Percentiles rank a stretch among this genome's conserved stretches.
Evolutionary conservation across 2,113 vertebrate genomes (phyloP).

Genomic region (Rattus rattus): DNA sequence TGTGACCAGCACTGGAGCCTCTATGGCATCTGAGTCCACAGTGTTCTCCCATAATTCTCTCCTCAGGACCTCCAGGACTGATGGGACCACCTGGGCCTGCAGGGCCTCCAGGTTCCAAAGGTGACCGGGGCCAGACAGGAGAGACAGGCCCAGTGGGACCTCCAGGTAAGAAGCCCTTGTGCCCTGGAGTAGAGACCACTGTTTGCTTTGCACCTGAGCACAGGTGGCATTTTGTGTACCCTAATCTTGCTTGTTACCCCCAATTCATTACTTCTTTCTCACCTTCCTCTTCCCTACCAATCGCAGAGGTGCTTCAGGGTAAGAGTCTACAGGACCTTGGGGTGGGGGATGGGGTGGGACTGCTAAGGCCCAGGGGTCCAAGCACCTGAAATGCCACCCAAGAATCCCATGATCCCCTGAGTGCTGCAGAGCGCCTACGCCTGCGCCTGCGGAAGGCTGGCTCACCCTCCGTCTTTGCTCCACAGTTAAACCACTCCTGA

Average conservation of each 20-base stretch:
- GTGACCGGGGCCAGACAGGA: slow-evolving; percentile 88
- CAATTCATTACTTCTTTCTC: background rate
- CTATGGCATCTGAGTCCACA: too few relatives aligned
- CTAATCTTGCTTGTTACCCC: background rate
- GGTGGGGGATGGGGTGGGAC: too few relatives aligned
- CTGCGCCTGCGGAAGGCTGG: background rate
- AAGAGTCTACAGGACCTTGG: background rate
- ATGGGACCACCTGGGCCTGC: slow-evolving; percentile 85
- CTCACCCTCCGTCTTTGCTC: background rate
- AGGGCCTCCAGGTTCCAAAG: slow-evolving; percentile 88
- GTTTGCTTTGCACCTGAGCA: background rate
- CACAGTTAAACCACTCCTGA: background rate
- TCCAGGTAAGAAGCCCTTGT: slow-evolving; percentile 14
- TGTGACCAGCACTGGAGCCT: background rate
- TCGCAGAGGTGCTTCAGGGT: too few relatives aligned
- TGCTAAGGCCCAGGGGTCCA: background rate
- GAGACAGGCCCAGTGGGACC: slow-evolving; percentile 88
- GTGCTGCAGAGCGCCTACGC: background rate
- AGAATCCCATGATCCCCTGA: background rate
- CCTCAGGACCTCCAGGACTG: slow-evolving; percentile 86
- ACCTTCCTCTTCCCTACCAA: background rate
- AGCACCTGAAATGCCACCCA: too few relatives aligned
- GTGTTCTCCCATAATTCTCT: background rate
- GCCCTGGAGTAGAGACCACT: background rate
- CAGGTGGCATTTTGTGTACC: background rate